Conservation (phyloP, 2,797 vertebrate genomes). For the Enteromius paludinosus region DNA sequence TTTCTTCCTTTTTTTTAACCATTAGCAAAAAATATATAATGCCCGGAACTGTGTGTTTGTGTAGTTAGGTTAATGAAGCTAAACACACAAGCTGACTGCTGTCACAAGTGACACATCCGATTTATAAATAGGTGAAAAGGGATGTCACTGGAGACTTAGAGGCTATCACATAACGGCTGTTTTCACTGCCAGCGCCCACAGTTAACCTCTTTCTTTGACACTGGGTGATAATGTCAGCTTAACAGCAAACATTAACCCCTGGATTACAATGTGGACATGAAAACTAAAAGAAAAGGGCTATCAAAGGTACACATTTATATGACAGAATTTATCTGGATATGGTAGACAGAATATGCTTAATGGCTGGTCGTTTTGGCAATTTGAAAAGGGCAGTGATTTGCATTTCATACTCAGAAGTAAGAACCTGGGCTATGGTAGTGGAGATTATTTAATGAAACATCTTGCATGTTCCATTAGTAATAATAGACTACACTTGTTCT, state of each 20-base stretch:
- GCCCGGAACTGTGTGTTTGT: conserved; percentile 62
- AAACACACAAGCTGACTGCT: conserved; percentile 62
- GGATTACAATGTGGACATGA: conserved; percentile 16
- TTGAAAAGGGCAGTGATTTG: conserved; percentile 41
- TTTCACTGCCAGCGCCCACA: conserved; percentile 11
- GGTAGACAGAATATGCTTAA: conserved; percentile 18
- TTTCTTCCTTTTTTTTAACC: not conserved
- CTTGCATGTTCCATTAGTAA: not conserved
- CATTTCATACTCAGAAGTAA: conserved; percentile 36
- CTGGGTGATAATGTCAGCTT: not conserved
- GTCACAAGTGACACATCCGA: conserved; percentile 67
- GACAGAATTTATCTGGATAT: conserved; percentile 3
- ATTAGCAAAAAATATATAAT: conserved; percentile 22
- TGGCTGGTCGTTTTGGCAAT: conserved; percentile 22
- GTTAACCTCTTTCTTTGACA: conserved; percentile 15
- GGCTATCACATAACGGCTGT: not conserved
- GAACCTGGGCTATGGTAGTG: not conserved
- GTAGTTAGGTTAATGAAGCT: conserved; percentile 73
- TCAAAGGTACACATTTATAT: conserved; percentile 14
- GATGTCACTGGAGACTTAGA: conserved; percentile 60
- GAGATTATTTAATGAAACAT: conserved; percentile 8
- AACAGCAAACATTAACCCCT: conserved; percentile 38
- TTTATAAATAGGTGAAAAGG: conserved; percentile 67
- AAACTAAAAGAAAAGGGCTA: conserved; percentile 13
- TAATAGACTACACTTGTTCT: too few species aligned